These are phyloP conservation scores for Stenchaetothrips biformis DNA, from an alignment of 2,888 invertebrate species.

Conservation along the genomic window DNA sequence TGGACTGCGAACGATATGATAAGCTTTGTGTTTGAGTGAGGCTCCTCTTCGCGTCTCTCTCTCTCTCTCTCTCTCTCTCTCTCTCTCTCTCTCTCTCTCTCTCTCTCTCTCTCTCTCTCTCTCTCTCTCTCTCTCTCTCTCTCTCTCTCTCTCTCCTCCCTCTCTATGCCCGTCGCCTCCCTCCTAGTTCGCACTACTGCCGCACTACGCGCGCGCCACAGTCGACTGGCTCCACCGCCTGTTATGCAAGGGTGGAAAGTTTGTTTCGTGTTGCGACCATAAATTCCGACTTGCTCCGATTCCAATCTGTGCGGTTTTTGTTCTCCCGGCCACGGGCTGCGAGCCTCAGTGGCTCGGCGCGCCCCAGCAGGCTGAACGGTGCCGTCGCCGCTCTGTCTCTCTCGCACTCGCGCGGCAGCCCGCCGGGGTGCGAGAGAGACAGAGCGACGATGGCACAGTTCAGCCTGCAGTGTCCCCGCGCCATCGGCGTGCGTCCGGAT, in stretches of 20 bases:
- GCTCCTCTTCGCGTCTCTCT: not conserved
- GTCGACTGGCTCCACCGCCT: not conserved
- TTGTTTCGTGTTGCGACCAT: slow-evolving; percentile 17
- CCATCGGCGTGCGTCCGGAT: not conserved
- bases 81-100: slow-evolving; percentile 13
- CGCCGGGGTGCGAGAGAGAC: too few species aligned
- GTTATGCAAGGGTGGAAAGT: slow-evolving; percentile 13
- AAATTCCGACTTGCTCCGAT: slow-evolving; percentile 12
- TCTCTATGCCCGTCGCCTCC: not conserved
- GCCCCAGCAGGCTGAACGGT: not conserved
- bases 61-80: slow-evolving; percentile 22
- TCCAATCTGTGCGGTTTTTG: slow-evolving; percentile 20
- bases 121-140: not conserved
- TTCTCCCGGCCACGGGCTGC: not conserved
- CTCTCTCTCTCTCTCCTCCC: not conserved
- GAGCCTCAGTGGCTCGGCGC: not conserved
- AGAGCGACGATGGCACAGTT: too few species aligned
- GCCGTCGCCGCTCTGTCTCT: too few species aligned
- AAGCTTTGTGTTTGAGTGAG: slow-evolving; percentile 20
- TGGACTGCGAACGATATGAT: slow-evolving; percentile 22
- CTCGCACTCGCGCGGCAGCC: too few species aligned
- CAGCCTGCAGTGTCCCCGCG: too few species aligned
- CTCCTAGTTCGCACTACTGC: slow-evolving; percentile 1
- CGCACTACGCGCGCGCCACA: not conserved
- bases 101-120: slow-evolving; percentile 19